Evolutionary conservation across 1,140 invertebrate species (phyloP).

Genomic region (Bombus terrestris): DNA sequence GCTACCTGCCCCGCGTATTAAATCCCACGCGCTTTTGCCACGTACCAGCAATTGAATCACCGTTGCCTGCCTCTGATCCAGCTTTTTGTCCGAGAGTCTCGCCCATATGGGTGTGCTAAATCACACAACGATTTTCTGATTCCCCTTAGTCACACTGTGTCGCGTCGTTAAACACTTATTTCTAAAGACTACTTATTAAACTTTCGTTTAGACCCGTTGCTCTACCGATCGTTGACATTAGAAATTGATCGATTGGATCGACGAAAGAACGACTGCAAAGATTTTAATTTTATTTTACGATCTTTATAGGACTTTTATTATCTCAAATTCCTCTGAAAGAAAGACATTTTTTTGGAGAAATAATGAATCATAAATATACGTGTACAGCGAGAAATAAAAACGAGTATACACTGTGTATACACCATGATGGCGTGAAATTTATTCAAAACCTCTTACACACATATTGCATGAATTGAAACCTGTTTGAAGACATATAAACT

Average conservation of each 20-base stretch:
- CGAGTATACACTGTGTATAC: too few species aligned
- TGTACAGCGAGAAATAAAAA: too few species aligned
- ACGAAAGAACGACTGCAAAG: neutral
- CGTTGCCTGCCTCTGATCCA: constrained; percentile 38
- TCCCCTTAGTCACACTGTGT: constrained; percentile 34
- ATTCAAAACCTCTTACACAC: too few species aligned
- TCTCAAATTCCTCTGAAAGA: too few species aligned
- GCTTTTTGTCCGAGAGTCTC: constrained; percentile 58
- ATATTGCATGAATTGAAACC: too few species aligned
- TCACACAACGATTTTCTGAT: constrained; percentile 23
- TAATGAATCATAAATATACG: too few species aligned
- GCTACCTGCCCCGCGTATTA: constrained; percentile 70
- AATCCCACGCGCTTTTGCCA: constrained; percentile 60
- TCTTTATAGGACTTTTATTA: too few species aligned
- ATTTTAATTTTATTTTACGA: neutral
- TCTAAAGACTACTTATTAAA: constrained; percentile 40
- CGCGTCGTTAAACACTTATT: constrained; percentile 46
- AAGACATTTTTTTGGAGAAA: too few species aligned
- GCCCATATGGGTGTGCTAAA: constrained; percentile 63
- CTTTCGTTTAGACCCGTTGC: constrained; percentile 15
- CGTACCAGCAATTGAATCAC: constrained; percentile 56
- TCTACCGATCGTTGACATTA: neutral
- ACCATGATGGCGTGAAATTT: too few species aligned
- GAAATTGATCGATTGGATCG: too few species aligned
- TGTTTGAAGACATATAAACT: too few species aligned